Percentiles rank a stretch among this genome's conserved stretches.
These are phyloP conservation scores for Alsophila aescularia DNA, from an alignment of 2,888 invertebrate genomes.

Conservation along the genomic window DNA sequence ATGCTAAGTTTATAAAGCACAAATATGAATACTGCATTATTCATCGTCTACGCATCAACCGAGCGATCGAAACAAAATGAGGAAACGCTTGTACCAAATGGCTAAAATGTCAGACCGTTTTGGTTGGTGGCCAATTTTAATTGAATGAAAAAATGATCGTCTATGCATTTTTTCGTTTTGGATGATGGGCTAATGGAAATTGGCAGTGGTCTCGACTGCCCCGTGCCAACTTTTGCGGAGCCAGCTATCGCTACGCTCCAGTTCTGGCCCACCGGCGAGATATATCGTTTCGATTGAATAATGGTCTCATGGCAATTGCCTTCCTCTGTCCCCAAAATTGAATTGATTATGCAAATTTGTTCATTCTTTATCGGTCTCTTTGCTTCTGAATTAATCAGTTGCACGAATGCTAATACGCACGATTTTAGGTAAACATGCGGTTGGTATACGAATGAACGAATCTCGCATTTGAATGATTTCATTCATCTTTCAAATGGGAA, in stretches of 20 bases:
- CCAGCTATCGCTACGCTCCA: conserved; percentile 81
- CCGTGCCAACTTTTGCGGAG: conserved; percentile 83
- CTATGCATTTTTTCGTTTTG: conserved; percentile 84
- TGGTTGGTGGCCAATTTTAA: conserved; percentile 81
- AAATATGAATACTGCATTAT: conserved; percentile 19
- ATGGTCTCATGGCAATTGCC: conserved; percentile 77
- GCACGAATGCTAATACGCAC: conserved; percentile 21
- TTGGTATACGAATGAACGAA: conserved; percentile 55
- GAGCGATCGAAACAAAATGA: conserved; percentile 24
- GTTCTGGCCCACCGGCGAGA: conserved; percentile 71
- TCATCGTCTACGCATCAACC: conserved; percentile 16
- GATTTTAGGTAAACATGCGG: conserved; percentile 35
- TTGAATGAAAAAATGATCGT: conserved; percentile 84
- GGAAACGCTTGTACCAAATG: conserved; percentile 40
- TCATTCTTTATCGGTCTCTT: conserved; percentile 29
- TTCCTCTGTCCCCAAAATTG: conserved; percentile 58
- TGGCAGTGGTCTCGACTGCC: conserved; percentile 80
- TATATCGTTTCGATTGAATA: conserved; percentile 82
- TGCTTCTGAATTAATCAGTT: conserved; percentile 23
- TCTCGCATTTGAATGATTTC: conserved; percentile 74
- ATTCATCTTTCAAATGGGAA: conserved; percentile 78
- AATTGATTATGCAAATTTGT: conserved; percentile 65
- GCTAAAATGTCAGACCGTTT: conserved; percentile 59
- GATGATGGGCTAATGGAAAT: conserved; percentile 84
- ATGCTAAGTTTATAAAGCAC: conserved; percentile 5